Evolutionary conservation across 1,140 invertebrate species (phyloP), one percentile per base, ranked within the genome.

Genomic region (Rhyzopertha dominica): DNA sequence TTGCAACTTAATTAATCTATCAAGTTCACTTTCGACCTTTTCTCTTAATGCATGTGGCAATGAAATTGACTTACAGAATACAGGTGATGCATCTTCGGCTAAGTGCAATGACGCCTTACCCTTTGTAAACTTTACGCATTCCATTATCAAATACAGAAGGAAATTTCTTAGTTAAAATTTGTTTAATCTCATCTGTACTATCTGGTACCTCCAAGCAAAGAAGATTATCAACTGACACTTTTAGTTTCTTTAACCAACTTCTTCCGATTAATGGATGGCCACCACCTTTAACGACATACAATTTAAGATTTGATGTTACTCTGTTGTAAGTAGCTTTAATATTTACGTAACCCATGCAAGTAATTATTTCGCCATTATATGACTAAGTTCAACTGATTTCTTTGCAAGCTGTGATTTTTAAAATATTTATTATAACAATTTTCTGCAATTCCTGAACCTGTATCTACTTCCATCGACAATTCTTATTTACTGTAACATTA

Each of bases 221-320:
- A 32, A 8, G 7, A 9, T 32, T 7, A 26, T 26, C 25, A 16
- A 37, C 49, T 30, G 16, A 28, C 16, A 31, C 55, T 38, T 50
- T 49, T 43, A 56, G 56, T 31, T 43, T 36, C 47, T 52, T 59
- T 34, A 52, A 56, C 49, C 56, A 56, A 24, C 39, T 44, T 12
- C 51, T 22, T 31, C 56, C 50, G 42, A 58, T 47, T 22, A 56
- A 43, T 14, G 54, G 54, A 2, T 46, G 47, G 2, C 51, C 43
- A 1, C 51, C 51, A 14, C 47, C 49, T 40, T 48, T 34, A 34
- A 57, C 43, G 9, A 56, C 32, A 35, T 20, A 54, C 19, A 54
- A 34, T 31, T 49, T 28, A 1, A 56, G 26, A 18, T 20, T 46
- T 25, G 23, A 32, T 5, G 9, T 20, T 13, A 19, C 26, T 30